A percentile compares a stretch with the other conserved stretches of the same genome.
These are phyloP conservation scores for Corythoichthys intestinalis DNA, from an alignment of 2,113 vertebrate genomes.

Conservation along the genomic window DNA sequence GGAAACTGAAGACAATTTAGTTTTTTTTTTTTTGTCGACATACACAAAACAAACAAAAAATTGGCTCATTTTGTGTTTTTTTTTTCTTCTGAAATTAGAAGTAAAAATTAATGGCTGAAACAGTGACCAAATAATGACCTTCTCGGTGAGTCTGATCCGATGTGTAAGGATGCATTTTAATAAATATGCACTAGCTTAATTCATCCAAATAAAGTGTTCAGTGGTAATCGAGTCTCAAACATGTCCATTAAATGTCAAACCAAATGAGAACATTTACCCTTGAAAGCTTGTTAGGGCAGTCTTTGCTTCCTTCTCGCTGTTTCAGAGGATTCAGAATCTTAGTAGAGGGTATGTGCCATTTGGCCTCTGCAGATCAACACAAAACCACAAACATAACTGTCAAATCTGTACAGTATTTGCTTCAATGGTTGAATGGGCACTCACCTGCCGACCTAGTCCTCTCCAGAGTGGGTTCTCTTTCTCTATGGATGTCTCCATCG, in stretches of 20 bases:
- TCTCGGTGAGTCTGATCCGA: slow-evolving; percentile 19
- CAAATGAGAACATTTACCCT: slow-evolving; percentile 76
- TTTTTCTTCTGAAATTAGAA: background rate
- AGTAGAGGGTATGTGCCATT: slow-evolving; percentile 87
- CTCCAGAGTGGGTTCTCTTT: slow-evolving; percentile 83
- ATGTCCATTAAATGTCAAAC: slow-evolving; percentile 11
- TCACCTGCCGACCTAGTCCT: slow-evolving; percentile 81
- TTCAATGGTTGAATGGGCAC: slow-evolving; percentile 1
- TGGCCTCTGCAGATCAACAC: slow-evolving; percentile 77
- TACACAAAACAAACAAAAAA: too few species aligned
- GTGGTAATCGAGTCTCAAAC: background rate
- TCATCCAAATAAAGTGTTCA: background rate
- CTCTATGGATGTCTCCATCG: slow-evolving; percentile 80
- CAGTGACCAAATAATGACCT: slow-evolving; percentile 31
- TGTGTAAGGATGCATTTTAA: slow-evolving; percentile 12
- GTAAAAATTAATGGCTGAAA: slow-evolving; percentile 13
- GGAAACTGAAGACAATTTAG: too few species aligned
- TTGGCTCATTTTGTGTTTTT: too few species aligned
- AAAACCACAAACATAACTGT: background rate
- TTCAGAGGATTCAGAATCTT: slow-evolving; percentile 90
- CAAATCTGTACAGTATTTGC: background rate
- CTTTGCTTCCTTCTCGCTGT: slow-evolving; percentile 85
- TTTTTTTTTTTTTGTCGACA: too few species aligned
- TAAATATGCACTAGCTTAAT: slow-evolving; percentile 9
- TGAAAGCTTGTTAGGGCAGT: slow-evolving; percentile 87